Percentiles rank a stretch among this genome's conserved stretches.
Evolutionary conservation across 2,797 vertebrate genomes (phyloP).

Genomic region (Catharus ustulatus): DNA sequence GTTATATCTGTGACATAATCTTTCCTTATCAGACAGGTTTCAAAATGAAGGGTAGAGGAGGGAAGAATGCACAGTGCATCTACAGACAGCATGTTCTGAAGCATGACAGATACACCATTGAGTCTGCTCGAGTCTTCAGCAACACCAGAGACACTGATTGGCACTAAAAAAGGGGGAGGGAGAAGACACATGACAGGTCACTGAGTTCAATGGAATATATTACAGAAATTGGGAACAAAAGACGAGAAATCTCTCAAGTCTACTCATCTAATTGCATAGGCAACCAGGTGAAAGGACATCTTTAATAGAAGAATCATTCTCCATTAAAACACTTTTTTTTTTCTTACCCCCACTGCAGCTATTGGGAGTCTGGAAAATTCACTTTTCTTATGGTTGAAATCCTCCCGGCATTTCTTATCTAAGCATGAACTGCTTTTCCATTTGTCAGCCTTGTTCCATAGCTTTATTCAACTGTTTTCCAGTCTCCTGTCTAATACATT

Average conservation of each 20-base stretch:
- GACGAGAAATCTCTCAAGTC: background rate
- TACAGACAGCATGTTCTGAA: slow-evolving; percentile 14
- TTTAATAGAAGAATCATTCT: background rate
- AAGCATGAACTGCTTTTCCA: background rate
- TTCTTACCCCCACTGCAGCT: background rate
- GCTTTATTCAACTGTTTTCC: background rate
- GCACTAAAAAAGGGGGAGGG: slow-evolving; percentile 18
- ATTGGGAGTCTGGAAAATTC: background rate
- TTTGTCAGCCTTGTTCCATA: background rate
- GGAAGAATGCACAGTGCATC: slow-evolving; percentile 5
- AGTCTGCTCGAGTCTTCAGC: background rate
- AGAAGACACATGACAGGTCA: slow-evolving; percentile 45
- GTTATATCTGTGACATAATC: slow-evolving; percentile 33
- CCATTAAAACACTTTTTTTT: background rate
- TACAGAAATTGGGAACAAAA: slow-evolving; percentile 18
- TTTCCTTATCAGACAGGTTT: slow-evolving; percentile 28
- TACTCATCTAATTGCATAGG: background rate
- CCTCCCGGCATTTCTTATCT: background rate
- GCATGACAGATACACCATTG: slow-evolving; percentile 37
- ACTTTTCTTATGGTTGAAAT: background rate
- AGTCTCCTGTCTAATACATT: background rate
- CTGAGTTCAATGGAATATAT: background rate
- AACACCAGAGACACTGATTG: slow-evolving; percentile 38
- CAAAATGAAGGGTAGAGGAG: slow-evolving; percentile 10
- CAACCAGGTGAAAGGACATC: background rate